Evolutionary conservation across 1,140 invertebrate species (phyloP).

Genomic region (Galleria mellonella): DNA sequence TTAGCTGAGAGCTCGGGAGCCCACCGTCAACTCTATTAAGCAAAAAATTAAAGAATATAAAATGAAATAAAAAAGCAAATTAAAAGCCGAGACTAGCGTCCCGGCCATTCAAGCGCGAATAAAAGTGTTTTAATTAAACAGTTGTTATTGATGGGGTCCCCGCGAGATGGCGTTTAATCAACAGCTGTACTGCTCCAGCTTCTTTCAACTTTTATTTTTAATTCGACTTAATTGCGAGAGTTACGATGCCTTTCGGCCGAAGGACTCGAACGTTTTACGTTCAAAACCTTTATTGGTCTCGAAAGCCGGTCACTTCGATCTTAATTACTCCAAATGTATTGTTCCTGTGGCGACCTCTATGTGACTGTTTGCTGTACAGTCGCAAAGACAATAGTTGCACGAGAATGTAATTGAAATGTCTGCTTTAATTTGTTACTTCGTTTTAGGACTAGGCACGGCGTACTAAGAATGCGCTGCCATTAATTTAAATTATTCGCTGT

Average conservation of each 20-base stretch:
- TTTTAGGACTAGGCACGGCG: conserved; percentile 38
- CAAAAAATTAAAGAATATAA: conserved; percentile 45
- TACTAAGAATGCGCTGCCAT: conserved; percentile 54
- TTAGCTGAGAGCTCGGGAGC: conserved; percentile 16
- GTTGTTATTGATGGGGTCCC: conserved; percentile 68
- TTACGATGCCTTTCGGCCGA: conserved; percentile 37
- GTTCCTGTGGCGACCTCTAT: not conserved
- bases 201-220: conserved; percentile 61
- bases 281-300: conserved; percentile 27
- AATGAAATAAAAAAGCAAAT: conserved; percentile 54
- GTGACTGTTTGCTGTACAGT: conserved; percentile 11
- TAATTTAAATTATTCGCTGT: conserved; percentile 59
- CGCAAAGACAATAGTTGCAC: conserved; percentile 58
- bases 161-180: conserved; percentile 70
- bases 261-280: conserved; percentile 31
- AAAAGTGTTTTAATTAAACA: conserved; percentile 71
- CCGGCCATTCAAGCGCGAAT: conserved; percentile 51
- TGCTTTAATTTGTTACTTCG: conserved; percentile 63
- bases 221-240: conserved; percentile 59
- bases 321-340: conserved; percentile 33
- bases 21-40: conserved; percentile 32
- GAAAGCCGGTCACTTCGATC: conserved; percentile 18
- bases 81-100: conserved; percentile 51
- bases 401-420: conserved; percentile 72
- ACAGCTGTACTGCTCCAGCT: conserved; percentile 32